Evolutionary conservation across 2,888 invertebrate genomes (phyloP), one percentile per base, ranked within the genome.

Genomic region (Stomorhina lunata): DNA sequence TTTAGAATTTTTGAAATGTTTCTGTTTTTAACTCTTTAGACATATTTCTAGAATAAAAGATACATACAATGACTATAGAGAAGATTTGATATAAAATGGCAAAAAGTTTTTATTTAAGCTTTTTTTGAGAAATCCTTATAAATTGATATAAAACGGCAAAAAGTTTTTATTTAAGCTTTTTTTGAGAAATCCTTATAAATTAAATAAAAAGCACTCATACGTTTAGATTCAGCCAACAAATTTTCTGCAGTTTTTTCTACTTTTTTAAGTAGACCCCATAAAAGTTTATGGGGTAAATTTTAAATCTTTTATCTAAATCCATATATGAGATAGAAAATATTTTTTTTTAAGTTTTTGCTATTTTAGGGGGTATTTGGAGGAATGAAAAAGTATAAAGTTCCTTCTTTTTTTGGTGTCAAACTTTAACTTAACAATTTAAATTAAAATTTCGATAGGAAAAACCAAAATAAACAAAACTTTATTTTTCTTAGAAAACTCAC

Each of bases 191-290:
- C 65, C 45, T 65, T 43, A 55, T 34, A 75, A 65, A 75, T 75
- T 75, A 75, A 75, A 65, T 75, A 65, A 75, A 75, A 75, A 75
- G 20, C 37, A 25, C 32, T 29, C 12, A 20, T 43, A 45, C 29
- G n/a, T 45, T 25, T 29, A 20, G 45, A 29, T 45, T 45, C 7
- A 20, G 45, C 12, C 29, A n/a, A 7, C 45, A 45, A 1, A 32
- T 65, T 48, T 65, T 12, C 2, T 20, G 7, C n/a, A n/a, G n/a
- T n/a, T n/a, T n/a, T 29, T 45, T 29, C 9, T 32, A 1, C 7
- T 48, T 40, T 22, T 25, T 6, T 22, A 29, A 22, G 63, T 32
- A n/a, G n/a, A n/a, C n/a, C n/a, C 10, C 7, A 3, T 45, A 20
- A 65, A 45, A 65, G 6, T 65, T 65, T 20, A 20, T 9, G 29